Evolutionary conservation across 2,113 vertebrate species (phyloP).

Genomic region (Nipponia nippon): DNA sequence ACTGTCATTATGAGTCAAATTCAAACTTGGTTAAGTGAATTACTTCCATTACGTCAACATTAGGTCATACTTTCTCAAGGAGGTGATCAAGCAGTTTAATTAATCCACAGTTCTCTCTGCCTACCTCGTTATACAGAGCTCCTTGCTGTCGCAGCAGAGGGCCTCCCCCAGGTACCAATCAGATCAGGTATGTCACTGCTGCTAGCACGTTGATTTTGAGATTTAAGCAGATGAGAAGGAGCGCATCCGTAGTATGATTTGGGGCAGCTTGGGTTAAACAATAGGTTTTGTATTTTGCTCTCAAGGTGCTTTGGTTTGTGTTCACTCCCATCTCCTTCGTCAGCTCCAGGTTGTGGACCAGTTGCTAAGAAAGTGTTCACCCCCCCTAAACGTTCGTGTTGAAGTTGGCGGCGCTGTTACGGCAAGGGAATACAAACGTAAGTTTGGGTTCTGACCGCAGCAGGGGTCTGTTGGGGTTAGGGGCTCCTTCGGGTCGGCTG

Average conservation of each 20-base stretch:
- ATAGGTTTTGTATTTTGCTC: not conserved
- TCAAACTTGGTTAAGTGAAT: not conserved
- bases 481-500: not conserved
- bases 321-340: not conserved
- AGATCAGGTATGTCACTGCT: not conserved
- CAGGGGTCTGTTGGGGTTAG: not conserved
- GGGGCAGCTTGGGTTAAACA: not conserved
- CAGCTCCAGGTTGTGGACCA: not conserved
- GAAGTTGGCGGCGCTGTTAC: not conserved
- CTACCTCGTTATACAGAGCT: not conserved
- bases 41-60: not conserved
- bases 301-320: not conserved
- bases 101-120: not conserved
- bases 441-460: not conserved
- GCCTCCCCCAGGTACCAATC: not conserved
- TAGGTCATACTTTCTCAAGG: not conserved
- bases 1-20: not conserved
- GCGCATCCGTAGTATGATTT: not conserved
- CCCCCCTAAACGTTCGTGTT: not conserved
- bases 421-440: not conserved
- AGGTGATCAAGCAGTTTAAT: not conserved
- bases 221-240: not conserved
- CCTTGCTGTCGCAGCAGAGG: not conserved
- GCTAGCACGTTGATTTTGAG: not conserved
- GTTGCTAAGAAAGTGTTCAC: not conserved